Base-by-base conservation (phyloP, 1,140 invertebrate genomes). In the Patella vulgata region DNA sequence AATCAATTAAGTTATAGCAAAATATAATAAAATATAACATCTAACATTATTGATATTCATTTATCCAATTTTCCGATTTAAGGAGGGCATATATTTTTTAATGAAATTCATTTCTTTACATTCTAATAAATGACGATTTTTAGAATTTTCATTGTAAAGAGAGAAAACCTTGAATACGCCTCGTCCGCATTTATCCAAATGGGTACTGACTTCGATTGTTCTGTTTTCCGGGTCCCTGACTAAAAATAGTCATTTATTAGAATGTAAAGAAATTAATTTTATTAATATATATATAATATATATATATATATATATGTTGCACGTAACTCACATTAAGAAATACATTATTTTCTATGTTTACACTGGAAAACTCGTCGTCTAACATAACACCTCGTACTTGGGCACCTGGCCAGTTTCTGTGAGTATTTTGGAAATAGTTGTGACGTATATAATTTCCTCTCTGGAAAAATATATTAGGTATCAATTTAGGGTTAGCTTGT, bases 331-430 rank as follows among this genome's bases (percentile, higher is more conserved):
- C 68, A 33, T 70, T 36, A 31, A 60, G 63, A 31, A 70, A 70
- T 0, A 70, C 68, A 33, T 70, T 70, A 9, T 60, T 47, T 27
- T 67, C 52, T 17, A 66, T 63, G 3, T 36, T 44, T 17, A 63
- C 68, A 28, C 60, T 67, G 21, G 63, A 67, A 40, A 60, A 67
- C 36, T 67, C 50, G 39, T 70, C 68, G 52, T 70, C 64, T 3
- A 70, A 33, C 68, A 70, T 70, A 1, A 70, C 53, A 5, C 68
- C 68, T 25, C 68, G 46, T 21, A 60, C 60, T 23, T 66, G 56
- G 3, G 59, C 59, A 11, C 68, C 68, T 17, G 65, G 65, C 28
- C 36, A 25, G 21, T 43, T 42, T 21, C 53, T 50, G 14, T 63
- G 30, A 5, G 39, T 53, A 30, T 70, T 64, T 43, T 70, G 68